Base-by-base conservation (phyloP, 2,797 vertebrate genomes). In the Myripristis jacobus region DNA sequence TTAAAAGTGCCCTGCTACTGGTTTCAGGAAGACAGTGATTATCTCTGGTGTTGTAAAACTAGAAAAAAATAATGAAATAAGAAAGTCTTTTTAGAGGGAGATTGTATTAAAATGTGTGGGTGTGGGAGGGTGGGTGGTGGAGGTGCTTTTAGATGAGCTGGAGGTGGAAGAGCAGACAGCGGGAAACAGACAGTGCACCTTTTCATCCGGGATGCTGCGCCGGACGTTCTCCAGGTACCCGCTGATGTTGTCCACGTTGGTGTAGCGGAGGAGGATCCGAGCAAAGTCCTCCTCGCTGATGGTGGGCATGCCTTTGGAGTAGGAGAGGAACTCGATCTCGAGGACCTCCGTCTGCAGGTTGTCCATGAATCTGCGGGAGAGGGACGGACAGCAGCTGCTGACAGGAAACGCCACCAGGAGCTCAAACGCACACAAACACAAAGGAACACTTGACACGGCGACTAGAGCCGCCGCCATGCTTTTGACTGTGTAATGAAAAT, bases 251-350 rank as follows among this genome's bases (percentile, higher is more conserved):
- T 98, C 96, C 75, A 99, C 95, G 74, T 96, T 96, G 76, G 97
- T 98, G 61, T 96, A 99, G 70, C 97, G 94, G 75, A 98, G 89
- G 52, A 98, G 95, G 90, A 98, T 97, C 86, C 93, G 96, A 57
- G 97, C 97, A 66, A 99, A 99, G 91, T 99, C 97, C 80, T 99
- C 97, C 88, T 99, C 97, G 52, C 96, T 96, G 86, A 98, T 98
- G 66, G 96, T 96, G 86, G 92, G 95, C 96, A 98, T 96, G 61
- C 97, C 97, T 25, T 96, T 97, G 72, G 96, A 98, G 86, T 95
- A 98, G 73, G 96, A 96, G 81, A 98, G 96, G 81, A 98, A 99
- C 94, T 98, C 96, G 66, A 98, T 96, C 92, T 99, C 97, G 58
- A 98, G 94, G 90, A 98, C 88, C 90, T 99, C 98, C 9, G 97